Conservation (phyloP, 2,888 invertebrate genomes). For the Vannuccia rotundouncinata region DNA sequence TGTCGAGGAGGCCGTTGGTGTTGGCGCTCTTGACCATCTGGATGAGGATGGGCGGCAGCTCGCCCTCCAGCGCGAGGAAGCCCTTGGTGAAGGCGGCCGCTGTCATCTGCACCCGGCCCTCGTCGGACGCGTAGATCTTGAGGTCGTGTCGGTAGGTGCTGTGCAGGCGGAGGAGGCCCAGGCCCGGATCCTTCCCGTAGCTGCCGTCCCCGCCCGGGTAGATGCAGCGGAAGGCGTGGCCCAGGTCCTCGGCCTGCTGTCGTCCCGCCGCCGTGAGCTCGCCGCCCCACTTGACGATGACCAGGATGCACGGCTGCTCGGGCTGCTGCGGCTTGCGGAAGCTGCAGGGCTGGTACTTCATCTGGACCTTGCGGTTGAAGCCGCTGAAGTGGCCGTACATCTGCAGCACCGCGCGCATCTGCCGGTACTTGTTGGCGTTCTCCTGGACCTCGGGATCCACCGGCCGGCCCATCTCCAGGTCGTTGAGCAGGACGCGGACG, state of each 20-base stretch:
- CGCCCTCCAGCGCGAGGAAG: constrained; percentile 88
- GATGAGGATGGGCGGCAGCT: constrained; percentile 92
- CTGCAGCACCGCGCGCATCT: constrained; percentile 62
- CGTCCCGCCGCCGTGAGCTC: constrained; percentile 95
- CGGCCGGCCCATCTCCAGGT: constrained; percentile 60
- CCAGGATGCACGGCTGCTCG: constrained; percentile 63
- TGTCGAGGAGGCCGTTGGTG: constrained; percentile 81
- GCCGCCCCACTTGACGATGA: constrained; percentile 98
- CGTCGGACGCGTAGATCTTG: constrained; percentile 98
- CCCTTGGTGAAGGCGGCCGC: constrained; percentile 95
- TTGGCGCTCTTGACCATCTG: constrained; percentile 98
- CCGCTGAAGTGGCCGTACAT: constrained; percentile 70
- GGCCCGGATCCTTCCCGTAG: constrained; percentile 83
- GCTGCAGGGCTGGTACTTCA: constrained; percentile 66
- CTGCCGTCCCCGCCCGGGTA: constrained; percentile 40
- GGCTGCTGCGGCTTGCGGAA: background rate
- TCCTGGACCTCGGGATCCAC: constrained; percentile 88
- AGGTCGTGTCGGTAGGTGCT: constrained; percentile 97
- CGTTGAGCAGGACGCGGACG: constrained; percentile 76
- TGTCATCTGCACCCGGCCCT: constrained; percentile 98
- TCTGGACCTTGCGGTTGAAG: constrained; percentile 97
- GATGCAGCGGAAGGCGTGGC: constrained; percentile 76
- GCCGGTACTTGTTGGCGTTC: constrained; percentile 90
- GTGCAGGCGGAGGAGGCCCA: constrained; percentile 86
- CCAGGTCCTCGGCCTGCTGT: constrained; percentile 92